A percentile compares a stretch with the other conserved stretches of the same genome.
Conservation (phyloP, 2,113 vertebrate genomes). For the Podarcis raffonei region DNA sequence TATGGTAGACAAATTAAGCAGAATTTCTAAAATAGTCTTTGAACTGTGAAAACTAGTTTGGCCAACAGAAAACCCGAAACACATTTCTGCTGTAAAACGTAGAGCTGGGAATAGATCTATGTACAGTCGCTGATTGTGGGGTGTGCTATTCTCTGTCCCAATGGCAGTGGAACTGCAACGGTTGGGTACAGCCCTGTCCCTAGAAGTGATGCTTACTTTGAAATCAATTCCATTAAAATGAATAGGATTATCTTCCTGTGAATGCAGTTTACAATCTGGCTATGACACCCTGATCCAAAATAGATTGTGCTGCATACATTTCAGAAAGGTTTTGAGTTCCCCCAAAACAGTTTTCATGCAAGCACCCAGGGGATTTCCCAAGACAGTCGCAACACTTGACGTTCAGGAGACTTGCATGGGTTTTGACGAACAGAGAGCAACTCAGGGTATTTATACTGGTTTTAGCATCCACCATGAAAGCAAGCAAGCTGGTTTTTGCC, state of each 20-base stretch:
- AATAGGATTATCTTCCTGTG: neutral
- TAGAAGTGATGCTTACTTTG: neutral
- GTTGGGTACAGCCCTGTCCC: no score
- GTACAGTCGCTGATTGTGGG: no score
- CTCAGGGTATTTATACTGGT: no score
- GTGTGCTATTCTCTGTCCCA: neutral
- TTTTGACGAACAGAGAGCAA: neutral
- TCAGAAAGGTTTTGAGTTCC: neutral
- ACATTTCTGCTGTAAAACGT: slow-evolving; percentile 15
- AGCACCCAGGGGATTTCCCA: neutral
- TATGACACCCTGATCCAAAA: no score
- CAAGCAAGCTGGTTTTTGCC: neutral
- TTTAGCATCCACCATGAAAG: no score
- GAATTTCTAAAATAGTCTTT: neutral
- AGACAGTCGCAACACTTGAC: no score
- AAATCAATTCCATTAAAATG: neutral
- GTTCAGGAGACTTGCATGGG: neutral
- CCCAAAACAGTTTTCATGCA: neutral
- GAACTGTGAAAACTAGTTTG: neutral
- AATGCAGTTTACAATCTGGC: neutral
- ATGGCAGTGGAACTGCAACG: neutral
- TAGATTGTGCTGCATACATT: neutral
- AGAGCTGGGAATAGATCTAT: neutral
- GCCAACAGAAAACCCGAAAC: neutral
- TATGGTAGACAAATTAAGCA: neutral